These are phyloP conservation scores for Tragelaphus buxtoni DNA, from an alignment of 2,113 vertebrate species.

Conservation along the genomic window DNA sequence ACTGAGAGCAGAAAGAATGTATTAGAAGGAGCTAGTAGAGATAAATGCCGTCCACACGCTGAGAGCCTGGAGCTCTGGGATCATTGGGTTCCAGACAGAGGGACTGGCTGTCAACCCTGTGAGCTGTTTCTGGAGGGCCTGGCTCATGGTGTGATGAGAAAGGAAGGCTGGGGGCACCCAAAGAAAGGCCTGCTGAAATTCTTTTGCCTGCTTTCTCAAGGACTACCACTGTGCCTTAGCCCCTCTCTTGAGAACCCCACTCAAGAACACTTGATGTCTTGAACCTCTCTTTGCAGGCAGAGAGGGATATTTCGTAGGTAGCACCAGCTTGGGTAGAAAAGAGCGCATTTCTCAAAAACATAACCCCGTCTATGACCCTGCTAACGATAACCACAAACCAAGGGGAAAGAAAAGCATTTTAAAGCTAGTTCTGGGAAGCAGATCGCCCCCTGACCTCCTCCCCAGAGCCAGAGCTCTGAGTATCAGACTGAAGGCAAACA, in stretches of 20 bases:
- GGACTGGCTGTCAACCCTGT: background rate
- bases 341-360: conserved; percentile 17
- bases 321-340: background rate
- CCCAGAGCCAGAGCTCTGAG: background rate
- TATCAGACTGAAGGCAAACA: conserved; percentile 71
- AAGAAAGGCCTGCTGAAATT: background rate
- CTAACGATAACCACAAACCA: conserved; percentile 47
- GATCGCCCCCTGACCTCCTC: conserved; percentile 39
- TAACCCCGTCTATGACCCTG: conserved; percentile 23
- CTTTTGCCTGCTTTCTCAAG: conserved; percentile 27
- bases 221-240: background rate
- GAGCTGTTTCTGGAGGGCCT: background rate
- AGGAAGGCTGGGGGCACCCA: background rate
- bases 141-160: background rate
- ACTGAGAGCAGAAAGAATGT: background rate
- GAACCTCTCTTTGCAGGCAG: background rate
- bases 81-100: background rate
- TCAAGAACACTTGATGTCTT: background rate
- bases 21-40: background rate
- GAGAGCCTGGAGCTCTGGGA: background rate
- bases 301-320: conserved; percentile 21
- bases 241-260: background rate
- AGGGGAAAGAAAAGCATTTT: conserved; percentile 50
- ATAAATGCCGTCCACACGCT: background rate
- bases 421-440: conserved; percentile 63